Percentiles rank a stretch among this genome's conserved stretches.
These are phyloP conservation scores for Eubucco bourcierii DNA, from an alignment of 2,113 vertebrate genomes.

Conservation along the genomic window DNA sequence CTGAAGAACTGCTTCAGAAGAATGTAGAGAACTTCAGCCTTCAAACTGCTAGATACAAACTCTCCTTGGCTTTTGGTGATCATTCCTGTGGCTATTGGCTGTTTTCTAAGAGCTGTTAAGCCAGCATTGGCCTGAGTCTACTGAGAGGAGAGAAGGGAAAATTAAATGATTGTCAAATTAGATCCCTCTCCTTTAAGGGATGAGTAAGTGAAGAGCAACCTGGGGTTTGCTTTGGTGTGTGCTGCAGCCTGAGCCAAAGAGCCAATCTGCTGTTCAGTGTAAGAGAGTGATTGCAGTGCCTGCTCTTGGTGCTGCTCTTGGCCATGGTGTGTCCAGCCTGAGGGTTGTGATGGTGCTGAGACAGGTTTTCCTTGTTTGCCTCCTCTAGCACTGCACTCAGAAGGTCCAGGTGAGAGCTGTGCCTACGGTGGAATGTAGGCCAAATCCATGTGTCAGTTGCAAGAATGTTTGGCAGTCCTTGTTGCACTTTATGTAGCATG, in stretches of 20 bases:
- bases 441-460: background rate
- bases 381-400: background rate
- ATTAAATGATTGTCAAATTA: background rate
- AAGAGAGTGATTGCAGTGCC: background rate
- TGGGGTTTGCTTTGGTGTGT: background rate
- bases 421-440: background rate
- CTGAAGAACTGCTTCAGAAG: conserved; percentile 9
- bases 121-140: background rate
- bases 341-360: background rate
- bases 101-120: background rate
- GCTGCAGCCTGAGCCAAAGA: background rate
- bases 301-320: background rate
- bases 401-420: background rate
- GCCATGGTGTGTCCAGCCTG: background rate
- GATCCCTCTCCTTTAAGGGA: background rate
- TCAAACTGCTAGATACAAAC: background rate
- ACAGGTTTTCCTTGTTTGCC: background rate
- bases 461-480: background rate
- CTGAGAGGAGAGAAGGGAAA: background rate
- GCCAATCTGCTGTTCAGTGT: background rate
- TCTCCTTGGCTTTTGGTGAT: background rate
- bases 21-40: background rate
- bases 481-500: background rate
- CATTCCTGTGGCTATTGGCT: background rate
- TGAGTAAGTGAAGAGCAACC: background rate